Evolutionary conservation across 2,797 vertebrate species (phyloP).

Genomic region (Intellagama lesueurii): DNA sequence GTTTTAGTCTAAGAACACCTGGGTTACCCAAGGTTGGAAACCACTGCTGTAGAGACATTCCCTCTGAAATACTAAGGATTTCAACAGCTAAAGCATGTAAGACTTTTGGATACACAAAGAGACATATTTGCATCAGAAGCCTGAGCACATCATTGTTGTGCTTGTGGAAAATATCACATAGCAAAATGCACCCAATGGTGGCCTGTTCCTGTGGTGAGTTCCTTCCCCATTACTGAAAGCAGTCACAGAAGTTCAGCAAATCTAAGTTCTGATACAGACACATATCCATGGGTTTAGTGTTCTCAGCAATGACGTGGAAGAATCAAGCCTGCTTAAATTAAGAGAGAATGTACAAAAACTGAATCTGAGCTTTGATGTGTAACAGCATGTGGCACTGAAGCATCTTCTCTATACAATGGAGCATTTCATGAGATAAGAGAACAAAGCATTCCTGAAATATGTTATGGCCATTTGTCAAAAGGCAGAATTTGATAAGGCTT

Average conservation of each 20-base stretch:
- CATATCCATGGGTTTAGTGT: not conserved
- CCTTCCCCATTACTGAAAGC: not conserved
- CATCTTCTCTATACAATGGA: fast-evolving
- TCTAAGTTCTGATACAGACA: not conserved
- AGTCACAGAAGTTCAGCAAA: not conserved
- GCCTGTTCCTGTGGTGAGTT: not conserved
- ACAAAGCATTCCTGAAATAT: not conserved
- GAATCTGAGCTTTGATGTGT: not conserved
- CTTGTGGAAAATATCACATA: not conserved
- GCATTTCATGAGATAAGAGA: slow-evolving; percentile 18
- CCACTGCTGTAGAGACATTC: not conserved
- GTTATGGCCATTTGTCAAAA: slow-evolving; percentile 4
- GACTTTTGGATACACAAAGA: not conserved
- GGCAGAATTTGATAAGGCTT: slow-evolving; percentile 1
- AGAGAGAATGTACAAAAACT: not conserved
- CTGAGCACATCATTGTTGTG: not conserved
- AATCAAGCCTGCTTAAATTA: not conserved
- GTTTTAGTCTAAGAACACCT: too few species aligned
- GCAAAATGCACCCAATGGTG: not conserved
- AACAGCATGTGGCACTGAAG: not conserved
- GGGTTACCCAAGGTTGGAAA: too few species aligned
- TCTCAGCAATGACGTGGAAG: not conserved
- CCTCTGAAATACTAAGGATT: not conserved
- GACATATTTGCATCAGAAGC: not conserved
- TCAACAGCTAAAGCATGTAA: not conserved